Percentiles rank a stretch among this genome's conserved stretches.
These are phyloP conservation scores for Andrena haemorrhoa DNA, from an alignment of 2,888 invertebrate genomes.

Conservation along the genomic window DNA sequence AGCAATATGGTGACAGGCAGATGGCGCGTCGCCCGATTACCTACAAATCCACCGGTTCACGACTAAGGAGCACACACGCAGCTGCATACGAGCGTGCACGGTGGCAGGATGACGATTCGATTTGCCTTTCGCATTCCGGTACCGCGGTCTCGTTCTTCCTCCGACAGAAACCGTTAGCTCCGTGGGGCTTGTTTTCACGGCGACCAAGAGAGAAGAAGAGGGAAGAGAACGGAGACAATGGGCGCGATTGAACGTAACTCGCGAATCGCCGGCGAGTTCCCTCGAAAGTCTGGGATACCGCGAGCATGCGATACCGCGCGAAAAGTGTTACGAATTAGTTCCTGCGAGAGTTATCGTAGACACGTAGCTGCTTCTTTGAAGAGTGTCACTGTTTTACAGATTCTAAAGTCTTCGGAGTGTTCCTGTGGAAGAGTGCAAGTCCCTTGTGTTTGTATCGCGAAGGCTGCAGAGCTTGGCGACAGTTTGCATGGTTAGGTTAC, in stretches of 20 bases:
- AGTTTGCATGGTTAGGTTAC: neutral
- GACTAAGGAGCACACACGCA: slow-evolving; percentile 6
- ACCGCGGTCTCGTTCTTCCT: slow-evolving; percentile 25
- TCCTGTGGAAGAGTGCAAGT: too few species aligned
- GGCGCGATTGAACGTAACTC: slow-evolving; percentile 13
- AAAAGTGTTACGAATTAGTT: neutral
- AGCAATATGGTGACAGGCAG: neutral
- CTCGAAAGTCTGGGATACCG: neutral
- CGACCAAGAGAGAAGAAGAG: neutral
- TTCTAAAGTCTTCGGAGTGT: too few species aligned
- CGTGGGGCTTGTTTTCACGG: slow-evolving; percentile 5
- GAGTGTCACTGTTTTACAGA: too few species aligned
- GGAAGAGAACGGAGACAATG: slow-evolving; percentile 36
- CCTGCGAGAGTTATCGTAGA: neutral
- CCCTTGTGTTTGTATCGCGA: too few species aligned
- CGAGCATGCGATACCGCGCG: neutral
- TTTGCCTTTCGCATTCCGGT: slow-evolving; percentile 38
- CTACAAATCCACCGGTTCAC: slow-evolving; percentile 23
- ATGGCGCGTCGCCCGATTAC: slow-evolving; percentile 21
- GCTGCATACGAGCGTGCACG: slow-evolving; percentile 1
- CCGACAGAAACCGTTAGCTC: slow-evolving; percentile 45
- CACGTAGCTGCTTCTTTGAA: neutral
- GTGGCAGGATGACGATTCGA: slow-evolving; percentile 25
- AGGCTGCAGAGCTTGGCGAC: neutral
- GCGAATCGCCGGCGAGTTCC: slow-evolving; percentile 9